Evolutionary conservation across 2,113 vertebrate species (phyloP), one percentile per base, ranked within the genome.

Genomic region (Syngnathus scovelli): DNA sequence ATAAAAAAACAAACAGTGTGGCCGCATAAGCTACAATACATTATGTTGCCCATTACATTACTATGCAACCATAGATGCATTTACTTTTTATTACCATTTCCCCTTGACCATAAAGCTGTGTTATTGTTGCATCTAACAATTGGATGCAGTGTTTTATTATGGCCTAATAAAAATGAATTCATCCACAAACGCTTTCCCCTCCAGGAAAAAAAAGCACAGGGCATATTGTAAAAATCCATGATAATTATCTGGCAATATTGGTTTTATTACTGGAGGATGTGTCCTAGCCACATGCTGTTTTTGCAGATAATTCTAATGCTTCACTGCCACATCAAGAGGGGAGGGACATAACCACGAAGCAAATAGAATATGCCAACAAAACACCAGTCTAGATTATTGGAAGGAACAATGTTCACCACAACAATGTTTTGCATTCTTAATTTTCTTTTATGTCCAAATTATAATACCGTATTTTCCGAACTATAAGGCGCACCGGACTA

Each of bases 201-300:
- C 77, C 77, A 86, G 88, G 86, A 88, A 76, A 77, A 86, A 77
- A 83, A 84, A 86, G 76, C 81, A 78, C 54, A 72, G 72, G 86
- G 80, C 82, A 86, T 79, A 86, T 85, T 89, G 87, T 88, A 86
- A 87, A 89, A 89, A 87, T 84, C 82, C 72, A 84, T 83, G 84
- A 86, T 87, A 91, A 90, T 91, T 88, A 90, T 88, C 85, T 81
- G 71, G 74, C 83, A 85, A 87, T 90, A 88, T 89, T 88, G 82
- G 80, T 87, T 91, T 90, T 90, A 90, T 89, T 72, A 83, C 86
- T 83, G 70, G 75, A 84, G 79, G 83, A 84, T 75, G 83, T 83
- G 73, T 82, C 65, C 71, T 59, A 74, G 63, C 74, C 83, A 69
- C 81, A 83, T 71, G 83, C 79, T 89, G 78, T 68, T 85, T 87